Percentiles rank a stretch among this genome's conserved stretches.
These are phyloP conservation scores for Dromaius novaehollandiae DNA, from an alignment of 2,113 vertebrate genomes.

Conservation along the genomic window DNA sequence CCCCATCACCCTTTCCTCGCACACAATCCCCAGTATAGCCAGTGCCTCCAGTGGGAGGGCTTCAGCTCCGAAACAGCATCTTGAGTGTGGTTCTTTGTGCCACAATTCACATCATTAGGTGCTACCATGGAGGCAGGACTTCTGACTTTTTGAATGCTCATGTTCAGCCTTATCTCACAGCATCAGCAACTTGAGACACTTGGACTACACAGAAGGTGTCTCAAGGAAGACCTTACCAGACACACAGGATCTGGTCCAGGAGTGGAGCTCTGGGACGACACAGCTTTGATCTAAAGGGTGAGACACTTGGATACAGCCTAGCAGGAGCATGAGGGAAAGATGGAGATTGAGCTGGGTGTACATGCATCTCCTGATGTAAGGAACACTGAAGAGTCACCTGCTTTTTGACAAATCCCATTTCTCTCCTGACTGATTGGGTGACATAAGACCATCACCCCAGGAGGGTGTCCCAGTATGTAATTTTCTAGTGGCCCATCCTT, in stretches of 20 bases:
- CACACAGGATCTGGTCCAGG: too few relatives aligned
- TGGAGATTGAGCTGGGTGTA: too few relatives aligned
- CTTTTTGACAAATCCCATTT: neutral
- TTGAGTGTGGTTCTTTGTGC: neutral
- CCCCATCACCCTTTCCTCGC: neutral
- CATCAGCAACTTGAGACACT: rapidly evolving
- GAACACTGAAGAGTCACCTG: too few relatives aligned
- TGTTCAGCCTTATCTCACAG: neutral
- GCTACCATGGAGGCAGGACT: neutral
- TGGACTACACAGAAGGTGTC: too few relatives aligned
- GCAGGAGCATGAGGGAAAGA: too few relatives aligned
- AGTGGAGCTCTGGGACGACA: too few relatives aligned
- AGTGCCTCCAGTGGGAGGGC: rapidly evolving
- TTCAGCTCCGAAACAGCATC: neutral
- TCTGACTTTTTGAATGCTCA: neutral
- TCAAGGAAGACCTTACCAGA: too few relatives aligned
- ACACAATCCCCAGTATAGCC: neutral
- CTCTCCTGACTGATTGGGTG: too few relatives aligned
- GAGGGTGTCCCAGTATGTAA: neutral
- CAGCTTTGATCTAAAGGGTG: too few relatives aligned
- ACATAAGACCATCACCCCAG: neutral
- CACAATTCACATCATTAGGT: neutral
- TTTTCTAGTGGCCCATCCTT: neutral
- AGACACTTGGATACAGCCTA: too few relatives aligned
- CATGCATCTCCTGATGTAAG: too few relatives aligned